These are phyloP conservation scores for Amniataba percoides DNA, from an alignment of 2,797 vertebrate species.

Conservation along the genomic window DNA sequence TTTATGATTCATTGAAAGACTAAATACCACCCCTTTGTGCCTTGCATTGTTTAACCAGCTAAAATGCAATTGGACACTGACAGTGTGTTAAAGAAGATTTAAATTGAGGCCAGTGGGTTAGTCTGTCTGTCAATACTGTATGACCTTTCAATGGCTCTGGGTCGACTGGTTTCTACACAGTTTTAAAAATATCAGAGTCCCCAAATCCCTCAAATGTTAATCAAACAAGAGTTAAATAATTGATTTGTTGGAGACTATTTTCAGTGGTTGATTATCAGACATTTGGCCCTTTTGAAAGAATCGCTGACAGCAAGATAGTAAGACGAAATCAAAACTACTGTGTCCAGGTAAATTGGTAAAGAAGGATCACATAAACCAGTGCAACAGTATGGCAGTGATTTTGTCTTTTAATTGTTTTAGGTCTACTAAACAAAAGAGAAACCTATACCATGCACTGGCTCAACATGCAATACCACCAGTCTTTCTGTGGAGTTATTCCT, in stretches of 20 bases:
- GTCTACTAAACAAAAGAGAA: not conserved
- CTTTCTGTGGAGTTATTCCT: not conserved
- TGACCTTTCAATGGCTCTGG: not conserved
- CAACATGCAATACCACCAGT: not conserved
- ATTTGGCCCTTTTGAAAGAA: not conserved
- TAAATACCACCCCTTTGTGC: too few relatives aligned
- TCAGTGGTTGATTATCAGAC: not conserved
- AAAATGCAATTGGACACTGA: too few relatives aligned
- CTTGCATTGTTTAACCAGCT: too few relatives aligned
- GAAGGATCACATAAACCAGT: not conserved
- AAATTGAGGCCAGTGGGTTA: not conserved
- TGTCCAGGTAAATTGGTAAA: not conserved
- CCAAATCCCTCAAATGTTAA: not conserved
- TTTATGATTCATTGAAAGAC: too few relatives aligned
- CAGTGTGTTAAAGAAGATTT: too few relatives aligned
- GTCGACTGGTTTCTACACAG: not conserved
- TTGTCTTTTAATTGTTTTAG: not conserved
- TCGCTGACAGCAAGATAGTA: slow-evolving; percentile 6
- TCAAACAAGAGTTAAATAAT: not conserved
- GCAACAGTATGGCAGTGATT: not conserved
- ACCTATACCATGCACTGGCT: not conserved
- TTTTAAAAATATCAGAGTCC: not conserved
- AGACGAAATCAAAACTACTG: not conserved
- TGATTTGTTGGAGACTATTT: slow-evolving; percentile 3
- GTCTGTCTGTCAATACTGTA: not conserved